These are phyloP conservation scores for Grammomys surdaster DNA, from an alignment of 2,113 vertebrate genomes.

Conservation along the genomic window DNA sequence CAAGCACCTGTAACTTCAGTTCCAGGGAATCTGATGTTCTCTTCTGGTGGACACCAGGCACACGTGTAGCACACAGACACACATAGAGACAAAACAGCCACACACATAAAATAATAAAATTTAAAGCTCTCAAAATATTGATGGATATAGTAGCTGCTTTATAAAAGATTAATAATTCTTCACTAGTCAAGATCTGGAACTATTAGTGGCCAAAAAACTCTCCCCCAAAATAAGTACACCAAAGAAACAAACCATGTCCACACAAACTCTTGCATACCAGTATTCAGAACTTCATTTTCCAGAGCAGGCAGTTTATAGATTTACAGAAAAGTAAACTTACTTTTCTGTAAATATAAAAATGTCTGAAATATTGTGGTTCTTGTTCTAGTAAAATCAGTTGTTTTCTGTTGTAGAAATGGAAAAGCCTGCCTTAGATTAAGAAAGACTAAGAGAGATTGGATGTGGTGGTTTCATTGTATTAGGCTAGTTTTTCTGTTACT, in stretches of 20 bases:
- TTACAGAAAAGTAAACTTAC: neutral
- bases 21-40: neutral
- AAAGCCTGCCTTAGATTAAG: neutral
- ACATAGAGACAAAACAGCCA: neutral
- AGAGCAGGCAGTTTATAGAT: neutral
- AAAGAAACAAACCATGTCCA: neutral
- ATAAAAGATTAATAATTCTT: neutral
- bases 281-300: accelerated
- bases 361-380: neutral
- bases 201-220: accelerated
- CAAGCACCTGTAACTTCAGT: neutral
- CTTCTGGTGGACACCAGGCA: neutral
- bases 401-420: neutral
- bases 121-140: neutral
- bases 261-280: neutral
- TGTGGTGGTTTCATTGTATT: too few relatives aligned
- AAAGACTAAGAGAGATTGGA: neutral
- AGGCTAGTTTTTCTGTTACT: neutral
- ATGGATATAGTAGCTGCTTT: neutral
- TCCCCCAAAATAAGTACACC: neutral
- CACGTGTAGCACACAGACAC: neutral
- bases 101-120: neutral
- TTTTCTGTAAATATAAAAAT: neutral
- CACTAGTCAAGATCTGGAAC: neutral
- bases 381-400: neutral